Evolutionary conservation across 2,113 vertebrate species (phyloP).

Genomic region (Cyanoderma ruficeps): DNA sequence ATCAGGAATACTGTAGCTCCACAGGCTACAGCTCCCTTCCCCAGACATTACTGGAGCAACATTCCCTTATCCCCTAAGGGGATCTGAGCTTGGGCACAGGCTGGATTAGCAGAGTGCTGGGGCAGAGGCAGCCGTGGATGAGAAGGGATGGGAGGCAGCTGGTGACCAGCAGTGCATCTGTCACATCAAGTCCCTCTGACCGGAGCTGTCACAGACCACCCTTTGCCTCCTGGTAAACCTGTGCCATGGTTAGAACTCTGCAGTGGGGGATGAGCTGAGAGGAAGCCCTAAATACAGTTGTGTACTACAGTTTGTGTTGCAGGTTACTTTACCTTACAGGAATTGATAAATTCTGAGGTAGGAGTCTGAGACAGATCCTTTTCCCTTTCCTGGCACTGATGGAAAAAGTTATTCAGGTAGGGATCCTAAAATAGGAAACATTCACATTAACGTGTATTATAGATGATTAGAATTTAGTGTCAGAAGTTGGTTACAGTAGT

Average conservation of each 20-base stretch:
- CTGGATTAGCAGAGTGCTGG: background rate
- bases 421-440: constrained; percentile 82
- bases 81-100: background rate
- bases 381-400: constrained; percentile 96
- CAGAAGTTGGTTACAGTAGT: background rate
- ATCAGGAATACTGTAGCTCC: background rate
- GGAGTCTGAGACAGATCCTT: constrained; percentile 86
- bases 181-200: background rate
- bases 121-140: background rate
- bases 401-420: constrained; percentile 93
- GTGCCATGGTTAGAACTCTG: background rate
- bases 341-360: constrained; percentile 89
- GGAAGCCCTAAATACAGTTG: background rate
- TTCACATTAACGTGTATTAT: background rate
- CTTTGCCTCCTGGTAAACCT: background rate
- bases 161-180: background rate
- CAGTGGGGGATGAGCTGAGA: background rate
- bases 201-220: background rate
- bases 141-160: background rate
- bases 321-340: constrained; percentile 86
- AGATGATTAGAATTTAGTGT: background rate
- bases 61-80: background rate
- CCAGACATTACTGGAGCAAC: background rate
- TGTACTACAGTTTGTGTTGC: background rate
- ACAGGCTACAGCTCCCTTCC: background rate